phyloP scores from a whole-genome alignment of 1,140 invertebrate species.

The Ceratina japonica region DNA sequence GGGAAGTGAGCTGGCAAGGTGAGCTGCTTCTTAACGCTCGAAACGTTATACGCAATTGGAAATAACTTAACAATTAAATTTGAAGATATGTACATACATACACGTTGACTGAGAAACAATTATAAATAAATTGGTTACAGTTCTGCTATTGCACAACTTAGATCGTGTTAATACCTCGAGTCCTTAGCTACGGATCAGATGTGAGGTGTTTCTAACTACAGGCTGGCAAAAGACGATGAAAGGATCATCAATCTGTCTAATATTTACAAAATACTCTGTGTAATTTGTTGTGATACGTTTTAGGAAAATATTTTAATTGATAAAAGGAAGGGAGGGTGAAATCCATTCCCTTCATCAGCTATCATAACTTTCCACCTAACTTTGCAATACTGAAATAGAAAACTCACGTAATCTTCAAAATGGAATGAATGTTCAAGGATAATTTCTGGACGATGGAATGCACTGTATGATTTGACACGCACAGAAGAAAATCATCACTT shows the following conservation, averaged over 20 bases:
- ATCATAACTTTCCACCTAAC: too few relatives aligned
- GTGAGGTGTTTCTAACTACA: not conserved
- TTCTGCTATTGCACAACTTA: not conserved
- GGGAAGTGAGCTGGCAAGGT: not conserved
- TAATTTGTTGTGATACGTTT: too few relatives aligned
- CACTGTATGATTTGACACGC: constrained; percentile 1
- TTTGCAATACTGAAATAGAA: not conserved
- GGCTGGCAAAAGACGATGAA: not conserved
- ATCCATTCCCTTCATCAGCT: too few relatives aligned
- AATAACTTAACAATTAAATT: too few relatives aligned
- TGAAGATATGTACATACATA: not conserved
- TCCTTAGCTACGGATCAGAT: not conserved
- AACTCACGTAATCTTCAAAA: not conserved
- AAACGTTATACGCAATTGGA: constrained; percentile 1
- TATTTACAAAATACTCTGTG: too few relatives aligned
- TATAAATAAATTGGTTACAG: not conserved
- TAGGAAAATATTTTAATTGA: too few relatives aligned
- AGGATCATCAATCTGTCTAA: too few relatives aligned
- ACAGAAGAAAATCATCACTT: not conserved
- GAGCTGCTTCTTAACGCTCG: not conserved
- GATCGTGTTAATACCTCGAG: not conserved
- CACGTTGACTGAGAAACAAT: not conserved
- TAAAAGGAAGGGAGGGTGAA: too few relatives aligned
- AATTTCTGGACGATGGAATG: constrained; percentile 15
- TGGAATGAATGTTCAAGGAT: not conserved